These are phyloP conservation scores for Jacana jacana DNA, from an alignment of 2,113 vertebrate genomes.

Conservation along the genomic window DNA sequence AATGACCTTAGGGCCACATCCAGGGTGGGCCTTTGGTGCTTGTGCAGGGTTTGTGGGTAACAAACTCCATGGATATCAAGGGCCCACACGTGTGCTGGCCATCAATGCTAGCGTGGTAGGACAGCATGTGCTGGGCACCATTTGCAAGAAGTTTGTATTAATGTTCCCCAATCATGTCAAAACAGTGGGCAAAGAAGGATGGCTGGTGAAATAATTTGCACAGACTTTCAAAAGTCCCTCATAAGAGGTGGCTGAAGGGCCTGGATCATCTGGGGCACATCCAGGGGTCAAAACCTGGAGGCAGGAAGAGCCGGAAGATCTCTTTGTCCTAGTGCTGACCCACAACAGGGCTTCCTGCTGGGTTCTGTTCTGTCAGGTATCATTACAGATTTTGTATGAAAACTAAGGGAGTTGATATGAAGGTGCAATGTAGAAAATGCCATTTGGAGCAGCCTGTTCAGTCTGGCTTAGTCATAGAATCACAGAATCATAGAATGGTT, in stretches of 20 bases:
- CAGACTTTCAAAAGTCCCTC: neutral
- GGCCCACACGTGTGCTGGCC: neutral
- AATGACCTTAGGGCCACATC: neutral
- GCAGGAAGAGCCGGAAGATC: neutral
- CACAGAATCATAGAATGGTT: too few species aligned
- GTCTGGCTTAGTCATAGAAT: neutral
- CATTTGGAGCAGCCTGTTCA: neutral
- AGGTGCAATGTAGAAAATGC: neutral
- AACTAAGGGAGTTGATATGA: neutral
- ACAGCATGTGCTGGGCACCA: neutral
- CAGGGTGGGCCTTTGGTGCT: neutral
- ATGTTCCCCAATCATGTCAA: neutral
- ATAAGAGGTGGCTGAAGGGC: neutral
- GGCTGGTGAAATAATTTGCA: neutral
- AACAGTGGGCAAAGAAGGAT: neutral
- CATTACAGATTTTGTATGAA: fast-evolving
- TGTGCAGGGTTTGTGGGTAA: neutral
- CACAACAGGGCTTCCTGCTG: neutral
- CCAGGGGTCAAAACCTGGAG: neutral
- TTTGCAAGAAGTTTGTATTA: neutral
- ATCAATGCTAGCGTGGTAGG: fast-evolving
- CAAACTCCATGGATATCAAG: neutral
- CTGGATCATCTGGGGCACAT: neutral
- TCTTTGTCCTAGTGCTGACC: neutral
- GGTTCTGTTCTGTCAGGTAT: neutral